Conservation (phyloP, 2,113 vertebrate species). For the Phyllostomus hastatus region DNA sequence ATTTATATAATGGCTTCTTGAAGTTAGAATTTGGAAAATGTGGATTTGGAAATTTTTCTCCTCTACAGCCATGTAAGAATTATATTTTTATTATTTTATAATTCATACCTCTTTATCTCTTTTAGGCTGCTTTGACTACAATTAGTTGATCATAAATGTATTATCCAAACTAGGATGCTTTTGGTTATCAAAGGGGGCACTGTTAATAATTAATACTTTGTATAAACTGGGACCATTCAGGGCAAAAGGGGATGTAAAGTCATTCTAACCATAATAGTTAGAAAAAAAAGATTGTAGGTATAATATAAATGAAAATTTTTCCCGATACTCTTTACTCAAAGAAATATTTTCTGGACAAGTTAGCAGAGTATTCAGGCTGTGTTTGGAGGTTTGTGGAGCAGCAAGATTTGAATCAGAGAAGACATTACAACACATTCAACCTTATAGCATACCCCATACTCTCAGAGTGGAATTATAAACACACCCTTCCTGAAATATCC, state of each 20-base stretch:
- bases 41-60: background rate
- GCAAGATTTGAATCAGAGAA: background rate
- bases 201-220: background rate
- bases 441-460: background rate
- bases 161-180: background rate
- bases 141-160: background rate
- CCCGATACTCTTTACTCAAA: background rate
- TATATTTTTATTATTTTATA: background rate
- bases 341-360: background rate
- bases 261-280: background rate
- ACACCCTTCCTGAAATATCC: background rate
- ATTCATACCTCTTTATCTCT: background rate
- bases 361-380: background rate
- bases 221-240: background rate
- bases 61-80: background rate
- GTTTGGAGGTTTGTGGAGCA: background rate
- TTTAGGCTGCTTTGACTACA: background rate
- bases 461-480: background rate
- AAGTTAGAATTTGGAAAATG: background rate
- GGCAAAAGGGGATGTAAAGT: background rate
- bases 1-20: constrained; percentile 23
- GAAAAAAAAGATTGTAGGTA: background rate
- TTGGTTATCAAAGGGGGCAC: background rate
- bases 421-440: background rate
- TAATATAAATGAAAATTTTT: background rate